phyloP scores from a whole-genome alignment of 2,113 vertebrate species.

The Athene cunicularia region DNA sequence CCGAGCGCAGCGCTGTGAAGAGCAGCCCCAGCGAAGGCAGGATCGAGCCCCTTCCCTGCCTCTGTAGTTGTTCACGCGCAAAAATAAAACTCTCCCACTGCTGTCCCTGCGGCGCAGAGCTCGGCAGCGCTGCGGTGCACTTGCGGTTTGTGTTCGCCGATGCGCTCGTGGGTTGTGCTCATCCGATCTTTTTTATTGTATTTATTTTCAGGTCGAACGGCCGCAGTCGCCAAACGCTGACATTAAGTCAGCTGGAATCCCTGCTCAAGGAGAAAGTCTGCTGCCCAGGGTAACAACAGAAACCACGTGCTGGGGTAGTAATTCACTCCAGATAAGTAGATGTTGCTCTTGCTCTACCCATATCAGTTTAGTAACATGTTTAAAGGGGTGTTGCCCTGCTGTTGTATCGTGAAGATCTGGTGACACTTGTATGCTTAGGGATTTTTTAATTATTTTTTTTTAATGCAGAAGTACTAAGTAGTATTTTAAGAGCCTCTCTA shows the following conservation, averaged over 20 bases:
- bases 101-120: not conserved
- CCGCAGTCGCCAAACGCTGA: not conserved
- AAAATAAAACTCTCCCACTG: not conserved
- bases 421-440: not conserved
- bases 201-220: constrained; percentile 43
- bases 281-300: not conserved
- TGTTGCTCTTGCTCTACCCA: not conserved
- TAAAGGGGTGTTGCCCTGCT: not conserved
- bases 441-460: not conserved
- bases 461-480: not conserved
- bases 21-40: not conserved
- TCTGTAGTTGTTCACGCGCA: not conserved
- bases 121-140: not conserved
- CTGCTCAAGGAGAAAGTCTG: constrained; percentile 68
- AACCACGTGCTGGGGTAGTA: not conserved
- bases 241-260: constrained; percentile 66
- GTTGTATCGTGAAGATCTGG: not conserved
- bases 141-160: not conserved
- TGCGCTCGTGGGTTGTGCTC: not conserved
- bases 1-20: not conserved
- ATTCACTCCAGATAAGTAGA: not conserved
- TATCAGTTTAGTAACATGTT: not conserved
- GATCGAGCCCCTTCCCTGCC: not conserved
- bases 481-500: not conserved
- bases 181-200: not conserved